phyloP scores from a whole-genome alignment of 2,113 vertebrate genomes.

The Malurus elegans region DNA sequence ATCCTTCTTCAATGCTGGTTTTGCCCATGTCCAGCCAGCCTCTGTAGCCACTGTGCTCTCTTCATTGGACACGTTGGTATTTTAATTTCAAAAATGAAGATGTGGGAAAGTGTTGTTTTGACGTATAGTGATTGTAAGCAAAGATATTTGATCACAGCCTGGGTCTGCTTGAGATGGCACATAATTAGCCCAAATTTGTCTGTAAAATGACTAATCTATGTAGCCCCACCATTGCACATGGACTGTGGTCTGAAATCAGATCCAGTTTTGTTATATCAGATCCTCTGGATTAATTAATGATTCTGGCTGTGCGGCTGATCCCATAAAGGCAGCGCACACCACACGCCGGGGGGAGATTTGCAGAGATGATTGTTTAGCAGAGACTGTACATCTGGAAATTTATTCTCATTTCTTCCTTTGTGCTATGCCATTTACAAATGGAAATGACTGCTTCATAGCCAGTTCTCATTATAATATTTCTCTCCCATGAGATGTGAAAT shows the following conservation, averaged over 20 bases:
- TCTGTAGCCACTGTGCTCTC: background rate
- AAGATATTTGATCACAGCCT: fast-evolving
- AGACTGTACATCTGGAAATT: conserved; percentile 58
- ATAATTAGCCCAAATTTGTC: background rate
- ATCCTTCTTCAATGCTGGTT: background rate
- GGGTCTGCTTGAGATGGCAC: background rate
- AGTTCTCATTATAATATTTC: conserved; percentile 15
- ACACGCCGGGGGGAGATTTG: background rate
- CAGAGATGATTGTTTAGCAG: conserved; percentile 28
- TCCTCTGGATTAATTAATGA: background rate
- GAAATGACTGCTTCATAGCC: conserved; percentile 35
- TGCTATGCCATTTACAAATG: conserved; percentile 25
- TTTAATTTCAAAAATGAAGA: background rate
- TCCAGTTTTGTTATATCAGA: background rate
- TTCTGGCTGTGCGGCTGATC: background rate
- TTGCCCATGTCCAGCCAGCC: background rate
- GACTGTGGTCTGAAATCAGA: background rate
- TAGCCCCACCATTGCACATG: background rate
- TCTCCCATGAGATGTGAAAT: background rate
- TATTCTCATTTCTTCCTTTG: conserved; percentile 53
- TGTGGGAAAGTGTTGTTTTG: background rate
- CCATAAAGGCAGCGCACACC: background rate
- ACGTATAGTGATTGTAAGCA: background rate
- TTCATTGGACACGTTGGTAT: background rate
- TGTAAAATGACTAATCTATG: background rate